phyloP scores from a whole-genome alignment of 2,113 vertebrate species.

The Rhineura floridana region DNA sequence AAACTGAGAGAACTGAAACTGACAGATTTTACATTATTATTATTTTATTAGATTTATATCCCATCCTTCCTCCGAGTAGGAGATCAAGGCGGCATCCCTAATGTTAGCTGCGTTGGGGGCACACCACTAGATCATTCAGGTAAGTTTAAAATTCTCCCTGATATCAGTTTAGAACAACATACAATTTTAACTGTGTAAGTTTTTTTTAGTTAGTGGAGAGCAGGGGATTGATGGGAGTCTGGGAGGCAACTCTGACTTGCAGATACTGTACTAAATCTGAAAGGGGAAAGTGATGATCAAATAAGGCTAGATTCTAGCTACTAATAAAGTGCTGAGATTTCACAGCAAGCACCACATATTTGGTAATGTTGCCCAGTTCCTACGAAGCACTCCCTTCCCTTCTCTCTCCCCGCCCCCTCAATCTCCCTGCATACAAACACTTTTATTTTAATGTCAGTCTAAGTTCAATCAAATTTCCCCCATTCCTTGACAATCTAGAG shows the following conservation, averaged over 20 bases:
- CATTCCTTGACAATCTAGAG: constrained; percentile 73
- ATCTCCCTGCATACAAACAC: constrained; percentile 23
- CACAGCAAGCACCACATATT: constrained; percentile 42
- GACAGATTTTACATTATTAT: no score
- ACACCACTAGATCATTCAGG: constrained; percentile 21
- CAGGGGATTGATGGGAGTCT: not conserved
- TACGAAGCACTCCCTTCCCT: not conserved
- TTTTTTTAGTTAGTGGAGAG: fast-evolving
- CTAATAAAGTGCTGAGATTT: constrained; percentile 57
- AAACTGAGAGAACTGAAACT: no score
- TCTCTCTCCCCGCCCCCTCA: not conserved
- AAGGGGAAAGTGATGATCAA: constrained; percentile 43
- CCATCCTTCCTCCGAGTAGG: no score
- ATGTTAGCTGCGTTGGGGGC: not conserved
- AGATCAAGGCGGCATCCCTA: no score
- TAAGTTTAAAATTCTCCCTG: constrained; percentile 38
- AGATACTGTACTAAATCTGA: constrained; percentile 10
- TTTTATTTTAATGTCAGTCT: constrained; percentile 60
- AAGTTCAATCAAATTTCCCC: constrained; percentile 57
- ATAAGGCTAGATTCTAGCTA: constrained; percentile 50
- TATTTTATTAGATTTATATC: no score
- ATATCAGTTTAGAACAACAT: not conserved
- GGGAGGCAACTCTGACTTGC: not conserved
- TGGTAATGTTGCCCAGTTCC: not conserved
- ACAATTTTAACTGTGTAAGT: not conserved